Base-by-base conservation (phyloP, 2,113 vertebrate genomes). In the Terrapene triunguis region DNA sequence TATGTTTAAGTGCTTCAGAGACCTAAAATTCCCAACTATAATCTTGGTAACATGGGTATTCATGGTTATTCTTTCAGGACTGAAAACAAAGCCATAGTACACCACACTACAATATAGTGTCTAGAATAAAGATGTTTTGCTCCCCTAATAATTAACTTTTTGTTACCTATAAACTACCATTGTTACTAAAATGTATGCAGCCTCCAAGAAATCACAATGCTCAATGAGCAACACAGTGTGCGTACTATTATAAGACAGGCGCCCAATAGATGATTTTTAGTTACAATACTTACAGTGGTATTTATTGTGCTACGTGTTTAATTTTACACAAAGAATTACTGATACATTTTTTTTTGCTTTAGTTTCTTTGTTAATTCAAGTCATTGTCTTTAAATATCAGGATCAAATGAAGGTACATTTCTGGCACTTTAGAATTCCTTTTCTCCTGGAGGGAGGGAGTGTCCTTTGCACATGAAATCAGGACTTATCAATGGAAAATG, bases 11-110 rank as follows among this genome's bases (percentile, higher is more conserved):
- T 87, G 85, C 89, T 95, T 95, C 87, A 81, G 42, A 0, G 0
- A 85, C 92, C 88, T 93, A 62, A 50, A 89, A 87, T 94, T 92
- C 96, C 92, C 82, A 90, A 84, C 88, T 74, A 35, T 47, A 59
- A 3, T 78, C 83, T 81, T 78, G 74, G 74, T 47, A 78, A 78
- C 24, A 59, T n/a, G 54, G 32, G 6, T 86, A 5, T 79, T 84
- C 82, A 69, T 65, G 89, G 81, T 89, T 94, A 48, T 42, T 50
- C 65, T 89, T 93, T 86, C 87, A 96, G 86, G 82, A 86, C 50
- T 55, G 50, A 72, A 93, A 47, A 7, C 85, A 85, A 82, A 89
- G 74, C 21, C 5, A 1, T 42, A 32, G 50, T 5, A 48, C 90
- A 6, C n/a, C 50, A 24, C 35, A 2, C 65, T 80, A 11, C n/a